Evolutionary conservation across 2,888 invertebrate genomes (phyloP), one percentile per base, ranked within the genome.

Genomic region (Thymelicus acteon): DNA sequence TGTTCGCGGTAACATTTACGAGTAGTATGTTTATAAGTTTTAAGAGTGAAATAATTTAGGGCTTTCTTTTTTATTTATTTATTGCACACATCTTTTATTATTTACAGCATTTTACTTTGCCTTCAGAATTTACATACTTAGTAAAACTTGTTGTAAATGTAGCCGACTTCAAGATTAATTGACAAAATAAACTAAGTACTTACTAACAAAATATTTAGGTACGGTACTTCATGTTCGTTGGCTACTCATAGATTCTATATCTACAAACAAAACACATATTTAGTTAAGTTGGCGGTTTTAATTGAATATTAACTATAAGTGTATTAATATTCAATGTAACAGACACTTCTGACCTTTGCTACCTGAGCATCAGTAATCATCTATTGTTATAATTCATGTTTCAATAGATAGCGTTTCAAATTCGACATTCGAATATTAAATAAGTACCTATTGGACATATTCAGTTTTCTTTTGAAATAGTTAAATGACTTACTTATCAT

Each of bases 341-440:
- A 77, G 78, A 76, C 77, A 78, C 74, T 77, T 76, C 75, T 77
- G 75, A 80, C 79, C 80, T 80, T 75, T 80, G 77, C 71, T 78
- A 76, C 77, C 75, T 75, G 75, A 75, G 73, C 79, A 75, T 74
- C 74, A 78, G 75, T 80, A 80, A 80, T 80, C 75, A 75, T 77
- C 77, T 72, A 80, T 80, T 80, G 80, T 80, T 80, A 79, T 75
- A 75, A 80, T 80, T 80, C 80, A 79, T 75, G 78, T 75, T 76
- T 75, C 62, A 71, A 68, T 65, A 71, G 71, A 71, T 65, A 71
- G 52, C 7, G 58, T 24, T 31, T 63, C 39, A 60, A 63, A 60
- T 71, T 71, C 60, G 60, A 65, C 60, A 71, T 40, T 65, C 58
- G 37, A 52, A 65, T 65, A 63, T 63, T 31, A 60, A 64, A 69